Evolutionary conservation across 2,888 invertebrate species (phyloP), one percentile per base, ranked within the genome.

Genomic region (Drosophila anomalipes): DNA sequence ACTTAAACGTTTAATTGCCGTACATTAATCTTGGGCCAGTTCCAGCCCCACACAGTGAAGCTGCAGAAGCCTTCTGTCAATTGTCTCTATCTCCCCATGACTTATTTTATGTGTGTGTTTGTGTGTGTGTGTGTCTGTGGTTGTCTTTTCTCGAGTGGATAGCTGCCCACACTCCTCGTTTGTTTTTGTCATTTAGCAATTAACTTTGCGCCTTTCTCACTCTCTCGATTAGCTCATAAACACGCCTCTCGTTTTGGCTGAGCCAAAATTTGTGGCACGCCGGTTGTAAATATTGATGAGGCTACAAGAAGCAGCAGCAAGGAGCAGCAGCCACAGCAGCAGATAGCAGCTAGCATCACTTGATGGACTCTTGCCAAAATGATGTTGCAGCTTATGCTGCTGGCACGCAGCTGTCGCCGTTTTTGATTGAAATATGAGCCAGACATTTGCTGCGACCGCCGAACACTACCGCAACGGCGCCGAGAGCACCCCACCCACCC

Each of bases 351-450:
- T 19, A 60, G 52, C 58, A 67, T n/a, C 75, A 68, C 74, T 84
- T 89, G 89, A 90, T 90, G 87, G 87, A 91, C 83, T 87, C 72
- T 87, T 88, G 89, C 91, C 89, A 88, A 89, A 88, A 91, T 91
- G 70, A 90, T 88, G 88, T 88, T 89, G 81, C 65, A 89, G 91
- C 88, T 90, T 89, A 90, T 81, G 91, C 79, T 77, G 79, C 79
- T 81, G 78, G 74, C 76, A 73, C 87, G 77, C 87, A 87, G 87
- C 90, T 87, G 87, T 90, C 91, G 87, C 89, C 81, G 74, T 81
- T 90, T 81, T 90, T 87, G 89, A 87, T 87, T 87, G 87, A 87
- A 87, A 87, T 90, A 87, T 90, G 86, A 87, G 86, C 71, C 33
- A 53, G 62, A 79, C 70, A 77, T 77, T 74, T 61, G 74, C 71